Conservation (phyloP, 2,888 invertebrate species). For the Malthinus seriepunctatus region DNA sequence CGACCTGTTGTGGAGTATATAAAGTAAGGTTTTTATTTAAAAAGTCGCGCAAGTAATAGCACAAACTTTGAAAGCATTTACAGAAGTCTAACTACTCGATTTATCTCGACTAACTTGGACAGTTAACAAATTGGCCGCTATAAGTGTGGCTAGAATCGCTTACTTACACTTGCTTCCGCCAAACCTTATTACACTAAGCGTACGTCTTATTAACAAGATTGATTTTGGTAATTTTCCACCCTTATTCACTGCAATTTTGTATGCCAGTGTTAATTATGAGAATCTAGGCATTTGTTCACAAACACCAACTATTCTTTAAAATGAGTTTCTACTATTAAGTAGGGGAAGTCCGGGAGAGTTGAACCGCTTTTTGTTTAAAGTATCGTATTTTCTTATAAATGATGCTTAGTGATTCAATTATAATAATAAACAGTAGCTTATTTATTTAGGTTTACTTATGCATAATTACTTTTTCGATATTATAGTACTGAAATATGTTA, state of each 20-base stretch:
- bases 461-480: too few relatives aligned
- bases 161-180: constrained; percentile 50
- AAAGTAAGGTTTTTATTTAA: constrained; percentile 21
- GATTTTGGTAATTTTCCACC: constrained; percentile 45
- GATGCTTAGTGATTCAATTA: too few relatives aligned
- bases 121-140: constrained; percentile 52
- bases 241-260: constrained; percentile 42
- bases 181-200: constrained; percentile 45
- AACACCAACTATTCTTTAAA: not conserved
- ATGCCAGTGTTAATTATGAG: constrained; percentile 40
- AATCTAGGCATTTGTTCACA: constrained; percentile 23
- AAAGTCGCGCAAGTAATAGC: constrained; percentile 30
- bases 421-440: not conserved
- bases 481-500: too few relatives aligned
- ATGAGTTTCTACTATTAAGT: too few relatives aligned
- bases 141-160: constrained; percentile 47
- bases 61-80: constrained; percentile 35
- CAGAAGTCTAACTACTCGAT: constrained; percentile 42
- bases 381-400: too few relatives aligned
- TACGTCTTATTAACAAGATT: constrained; percentile 52
- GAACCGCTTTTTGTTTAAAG: too few relatives aligned
- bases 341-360: too few relatives aligned
- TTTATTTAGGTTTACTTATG: too few relatives aligned
- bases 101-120: constrained; percentile 49
- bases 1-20: too few relatives aligned